Conservation (phyloP, 2,797 vertebrate species). For the Coracias cyanogaster region DNA sequence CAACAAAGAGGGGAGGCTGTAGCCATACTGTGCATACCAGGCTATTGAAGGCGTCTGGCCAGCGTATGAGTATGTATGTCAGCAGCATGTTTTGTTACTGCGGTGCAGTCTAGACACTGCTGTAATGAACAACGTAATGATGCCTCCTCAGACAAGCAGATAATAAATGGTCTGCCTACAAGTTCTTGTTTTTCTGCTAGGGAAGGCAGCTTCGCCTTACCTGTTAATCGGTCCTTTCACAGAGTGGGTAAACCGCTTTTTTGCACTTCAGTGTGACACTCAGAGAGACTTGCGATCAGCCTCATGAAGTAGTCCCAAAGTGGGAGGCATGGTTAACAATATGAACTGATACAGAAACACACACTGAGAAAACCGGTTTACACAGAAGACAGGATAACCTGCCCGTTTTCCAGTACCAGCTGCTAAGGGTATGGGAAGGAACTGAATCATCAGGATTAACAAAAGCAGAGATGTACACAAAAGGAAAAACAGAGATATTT, state of each 20-base stretch:
- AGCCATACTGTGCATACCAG: accelerated
- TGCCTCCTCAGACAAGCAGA: not conserved
- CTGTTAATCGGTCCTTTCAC: not conserved
- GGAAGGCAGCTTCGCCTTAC: not conserved
- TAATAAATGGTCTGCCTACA: not conserved
- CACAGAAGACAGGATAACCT: not conserved
- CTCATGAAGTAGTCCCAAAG: not conserved
- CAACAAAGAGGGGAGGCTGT: not conserved
- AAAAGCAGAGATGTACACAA: not conserved
- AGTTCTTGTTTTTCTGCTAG: not conserved
- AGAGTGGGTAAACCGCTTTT: not conserved
- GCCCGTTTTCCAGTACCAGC: not conserved
- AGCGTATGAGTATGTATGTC: not conserved
- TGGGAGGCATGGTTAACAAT: not conserved
- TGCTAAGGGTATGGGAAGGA: not conserved
- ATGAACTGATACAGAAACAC: not conserved
- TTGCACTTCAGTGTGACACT: not conserved
- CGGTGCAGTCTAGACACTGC: not conserved
- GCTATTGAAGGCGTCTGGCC: not conserved
- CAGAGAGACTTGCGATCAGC: not conserved
- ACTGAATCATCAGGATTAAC: not conserved
- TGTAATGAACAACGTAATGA: not conserved
- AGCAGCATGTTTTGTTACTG: not conserved
- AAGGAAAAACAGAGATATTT: not conserved
- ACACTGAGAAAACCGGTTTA: not conserved